Base-by-base conservation (phyloP, 1,140 invertebrate species). In the Apis dorsata region DNA sequence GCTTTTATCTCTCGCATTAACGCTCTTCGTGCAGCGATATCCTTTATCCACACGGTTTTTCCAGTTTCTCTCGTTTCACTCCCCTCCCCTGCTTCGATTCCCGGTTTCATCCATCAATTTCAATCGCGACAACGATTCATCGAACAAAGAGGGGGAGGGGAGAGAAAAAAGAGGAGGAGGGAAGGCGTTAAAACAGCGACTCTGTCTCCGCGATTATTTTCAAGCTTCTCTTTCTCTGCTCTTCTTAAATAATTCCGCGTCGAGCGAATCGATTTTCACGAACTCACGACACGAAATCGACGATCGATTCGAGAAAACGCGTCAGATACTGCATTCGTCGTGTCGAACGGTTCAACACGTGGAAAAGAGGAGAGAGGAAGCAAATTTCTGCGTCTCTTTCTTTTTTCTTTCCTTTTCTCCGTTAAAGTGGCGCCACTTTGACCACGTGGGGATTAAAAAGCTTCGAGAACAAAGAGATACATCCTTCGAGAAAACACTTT, bases 71-170 rank as follows among this genome's bases (percentile, higher is more conserved):
- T 13, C 5, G 44, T 69, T 69, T 69, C 34, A 34, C 34, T 34
- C 34, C 28, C 12, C 13, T 15, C 12, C n/a, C 0, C 21, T 9
- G 9, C 19, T 7, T 13, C 44, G n/a, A 24, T 71, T 71, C 49
- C 13, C 49, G 34, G n/a, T 71, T 71, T 28, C n/a, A 71, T 53
- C 69, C n/a, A 53, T 71, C 69, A 71, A 71, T 71, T 71, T 53
- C 49, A 9, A 53, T 1, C n/a, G 49, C 49, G 49, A 24, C 49
- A 24, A 70, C 68, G 68, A 70, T 44, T 15, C 34, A 24, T 44
- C 17, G 21, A 68, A 17, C 15, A 59, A 21, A 13, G 19, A n/a
- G 49, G 44, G 53, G 19, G 19, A n/a, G 49, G 44, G 28, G 28
- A 28, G 28, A 28, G 28, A 34, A 34, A 34, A 34, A 34, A 53